Evolutionary conservation across 2,888 invertebrate genomes (phyloP).

Genomic region (Thera britannica): DNA sequence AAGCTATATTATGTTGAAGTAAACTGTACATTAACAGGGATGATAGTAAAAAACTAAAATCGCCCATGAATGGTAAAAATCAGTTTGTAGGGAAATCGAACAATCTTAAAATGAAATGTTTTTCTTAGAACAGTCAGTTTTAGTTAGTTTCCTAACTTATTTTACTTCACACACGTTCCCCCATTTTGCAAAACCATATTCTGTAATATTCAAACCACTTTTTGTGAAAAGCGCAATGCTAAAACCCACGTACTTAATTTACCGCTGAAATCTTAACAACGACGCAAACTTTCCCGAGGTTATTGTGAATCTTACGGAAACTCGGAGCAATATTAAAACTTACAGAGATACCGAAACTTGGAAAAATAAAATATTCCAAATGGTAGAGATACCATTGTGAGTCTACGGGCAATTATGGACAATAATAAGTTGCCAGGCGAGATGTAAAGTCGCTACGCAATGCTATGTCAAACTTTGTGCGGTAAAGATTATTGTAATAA

Average conservation of each 20-base stretch:
- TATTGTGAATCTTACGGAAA: slow-evolving; percentile 55
- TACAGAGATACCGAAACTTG: slow-evolving; percentile 46
- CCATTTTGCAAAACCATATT: background rate
- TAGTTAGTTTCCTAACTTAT: too few species aligned
- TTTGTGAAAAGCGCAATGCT: slow-evolving; percentile 5
- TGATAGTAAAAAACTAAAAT: too few species aligned
- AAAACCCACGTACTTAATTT: slow-evolving; percentile 33
- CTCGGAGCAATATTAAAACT: slow-evolving; percentile 57
- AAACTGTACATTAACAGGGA: too few species aligned
- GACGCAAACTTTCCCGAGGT: slow-evolving; percentile 54
- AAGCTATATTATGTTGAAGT: too few species aligned
- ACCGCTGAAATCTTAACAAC: slow-evolving; percentile 57
- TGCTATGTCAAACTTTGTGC: too few species aligned
- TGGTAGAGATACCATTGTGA: slow-evolving; percentile 23
- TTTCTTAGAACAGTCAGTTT: too few species aligned
- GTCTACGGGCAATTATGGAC: slow-evolving; percentile 8
- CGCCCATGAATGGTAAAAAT: too few species aligned
- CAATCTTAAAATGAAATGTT: too few species aligned
- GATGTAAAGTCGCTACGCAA: too few species aligned
- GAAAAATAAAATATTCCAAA: slow-evolving; percentile 45
- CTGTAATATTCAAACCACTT: slow-evolving; percentile 18
- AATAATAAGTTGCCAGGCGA: slow-evolving; percentile 2
- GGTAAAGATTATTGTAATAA: too few species aligned
- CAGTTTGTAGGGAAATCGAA: too few species aligned
- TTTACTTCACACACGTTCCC: too few species aligned